Base-by-base conservation (phyloP, 2,113 vertebrate genomes). In the Forbesichthys papilliferus region DNA sequence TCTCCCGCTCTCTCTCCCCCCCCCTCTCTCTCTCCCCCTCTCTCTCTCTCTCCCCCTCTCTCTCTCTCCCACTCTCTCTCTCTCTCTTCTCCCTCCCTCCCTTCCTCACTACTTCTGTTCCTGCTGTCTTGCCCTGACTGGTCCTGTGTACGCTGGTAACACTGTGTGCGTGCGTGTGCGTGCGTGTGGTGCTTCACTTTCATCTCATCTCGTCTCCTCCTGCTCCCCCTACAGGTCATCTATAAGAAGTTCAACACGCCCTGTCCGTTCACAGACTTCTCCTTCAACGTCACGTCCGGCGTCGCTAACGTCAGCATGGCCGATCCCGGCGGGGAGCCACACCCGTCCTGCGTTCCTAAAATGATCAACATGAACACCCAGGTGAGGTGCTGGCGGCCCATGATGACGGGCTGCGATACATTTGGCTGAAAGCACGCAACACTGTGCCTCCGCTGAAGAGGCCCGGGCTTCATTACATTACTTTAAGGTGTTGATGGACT, bases 171-270 rank as follows among this genome's bases (percentile, higher is more conserved):
- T 14, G 27, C 2, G 27, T 27, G 6, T 9, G 1, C 11, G 20
- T 20, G 58, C 10, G 4, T 3, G 10, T 57, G 57, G 13, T 18
- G 8, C 12, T 49, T 49, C 12, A 49, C 8, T 10, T 3, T 63
- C 10, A 27, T 9, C 57, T 27, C 52, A 48, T 51, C 14, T 36
- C 4, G 20, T 47, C 47, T 62, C 65, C 46, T 27, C 62, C 49
- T 72, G 62, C 78, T 11, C 59, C 6, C 53, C 8, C 56, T 11
- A 2, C 86, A 99, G 98, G 98, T 99, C 66, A 99, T 98, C 86
- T 99, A 99, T 82, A 99, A 99, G 90, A 99, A 95, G 92, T 99
- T 99, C 80, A 95, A 96, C 9, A 66, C 94, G 57, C 91, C 95
- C 1, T 99, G 98, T 82, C 95, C 96, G 0, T 93, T 98, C 71